Evolutionary conservation across 37 sponge, comb jelly and placozoan species (phyloP).

Genomic region (Halichondria panicea): DNA sequence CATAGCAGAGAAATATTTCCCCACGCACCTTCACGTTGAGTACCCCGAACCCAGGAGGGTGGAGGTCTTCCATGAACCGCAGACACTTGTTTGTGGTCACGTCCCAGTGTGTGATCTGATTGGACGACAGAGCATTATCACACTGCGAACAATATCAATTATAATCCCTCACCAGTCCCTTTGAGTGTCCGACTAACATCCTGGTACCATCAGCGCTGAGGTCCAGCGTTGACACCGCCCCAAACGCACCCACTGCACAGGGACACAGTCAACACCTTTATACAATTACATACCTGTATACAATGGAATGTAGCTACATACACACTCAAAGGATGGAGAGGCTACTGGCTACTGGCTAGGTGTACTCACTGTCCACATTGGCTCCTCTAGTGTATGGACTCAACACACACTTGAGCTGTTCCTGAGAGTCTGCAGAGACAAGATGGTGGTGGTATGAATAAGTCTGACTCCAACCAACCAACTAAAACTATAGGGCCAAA

Average conservation of each 20-base stretch:
- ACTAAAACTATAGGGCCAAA: no score
- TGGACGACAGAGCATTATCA: neutral
- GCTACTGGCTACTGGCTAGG: neutral
- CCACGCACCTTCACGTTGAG: constrained; percentile 63
- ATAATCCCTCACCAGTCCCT: constrained; percentile 68
- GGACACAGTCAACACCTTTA: neutral
- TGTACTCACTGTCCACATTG: constrained; percentile 27
- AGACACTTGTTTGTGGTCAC: constrained; percentile 45
- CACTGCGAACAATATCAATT: neutral
- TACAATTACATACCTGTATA: neutral
- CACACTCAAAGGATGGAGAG: neutral
- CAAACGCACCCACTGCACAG: constrained; percentile 50
- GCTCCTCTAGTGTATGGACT: constrained; percentile 40
- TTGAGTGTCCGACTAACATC: constrained; percentile 74
- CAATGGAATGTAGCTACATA: no score
- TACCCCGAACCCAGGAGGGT: constrained; percentile 70
- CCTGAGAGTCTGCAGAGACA: constrained; percentile 32
- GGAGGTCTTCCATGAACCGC: constrained; percentile 60
- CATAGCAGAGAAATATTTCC: no score
- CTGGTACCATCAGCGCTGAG: constrained; percentile 69
- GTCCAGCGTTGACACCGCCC: constrained; percentile 76
- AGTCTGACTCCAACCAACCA: no score
- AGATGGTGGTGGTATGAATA: no score
- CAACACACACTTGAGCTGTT: constrained; percentile 54
- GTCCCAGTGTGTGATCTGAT: constrained; percentile 81